Evolutionary conservation across 2,888 invertebrate genomes (phyloP), one percentile per base, ranked within the genome.

Genomic region (Drosophila mimica): DNA sequence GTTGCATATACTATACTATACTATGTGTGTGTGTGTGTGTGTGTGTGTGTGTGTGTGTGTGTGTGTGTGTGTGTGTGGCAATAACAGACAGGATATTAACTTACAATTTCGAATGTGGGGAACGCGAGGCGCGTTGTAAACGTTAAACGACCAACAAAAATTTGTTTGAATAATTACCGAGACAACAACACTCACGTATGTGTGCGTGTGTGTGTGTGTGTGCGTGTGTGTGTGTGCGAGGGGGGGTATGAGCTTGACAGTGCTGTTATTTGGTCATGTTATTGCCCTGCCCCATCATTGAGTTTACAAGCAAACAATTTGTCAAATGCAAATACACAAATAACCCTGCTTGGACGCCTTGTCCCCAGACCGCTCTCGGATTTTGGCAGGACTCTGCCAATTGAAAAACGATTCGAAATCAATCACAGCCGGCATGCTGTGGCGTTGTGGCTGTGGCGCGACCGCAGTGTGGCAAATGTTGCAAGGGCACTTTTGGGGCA

Each of bases 1-100:
- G 86, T 81, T 82, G 79, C 74, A 74, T 46, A 15, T 46, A 46
- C 25, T 46, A 15, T 46, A 25, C 15, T 15, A 4, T 25, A 25
- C 25, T 25, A 25, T n/a, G 5, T 64, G 31, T 70, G 25, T 70
- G 52, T 70, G 60, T 65, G 63, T n/a, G 4, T 64, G 31, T 70
- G 25, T 70, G 52, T 70, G 61, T 65, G 63, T 64, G 59, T 60
- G 60, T 59, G 31, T 65, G 28, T 59, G 28, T 67, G 20, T 63
- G 4, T 65, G 20, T 63, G 52, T 60, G 48, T 72, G 43, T 64
- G 34, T 60, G 63, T 84, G 79, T 76, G 76, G 86, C 88, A 85
- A 85, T 88, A 88, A 90, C 90, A 87, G 87, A 87, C 87, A 90
- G 87, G 90, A 87, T 87, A 87, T 90, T 87, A 87, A 87, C 87